Base-by-base conservation (phyloP, 2,888 invertebrate genomes). In the Sinhomidia bicolor region DNA sequence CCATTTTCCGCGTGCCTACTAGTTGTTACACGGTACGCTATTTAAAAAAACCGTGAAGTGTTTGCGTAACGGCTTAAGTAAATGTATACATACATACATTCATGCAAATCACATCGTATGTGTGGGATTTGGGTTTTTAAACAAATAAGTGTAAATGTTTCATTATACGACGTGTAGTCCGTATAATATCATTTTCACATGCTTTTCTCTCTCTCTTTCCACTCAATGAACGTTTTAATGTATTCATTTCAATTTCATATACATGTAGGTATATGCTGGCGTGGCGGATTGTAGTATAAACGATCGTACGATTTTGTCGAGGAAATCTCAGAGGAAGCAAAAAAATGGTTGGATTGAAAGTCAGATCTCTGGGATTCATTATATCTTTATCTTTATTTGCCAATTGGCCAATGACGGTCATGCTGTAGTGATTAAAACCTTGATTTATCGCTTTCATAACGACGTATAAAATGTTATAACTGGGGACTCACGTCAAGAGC, bases 401-500 rank as follows among this genome's bases (percentile, higher is more conserved):
- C 81, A 41, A 32, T 76, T 47, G 62, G n/a, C 81, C 81, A 41
- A 32, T 76, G 62, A 78, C 36, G 36, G 20, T 51, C 85, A 85
- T 65, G 44, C n/a, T 44, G 44, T 85, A 47, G 85, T 78, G 85
- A 85, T 85, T 78, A 85, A 78, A 65, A n/a, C 10, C 54, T 36
- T 85, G 85, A 85, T 85, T 85, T 78, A 85, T 78, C 14, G 17
- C 23, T 47, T 78, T 65, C 65, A 65, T 65, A 78, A 78, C 65
- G 23, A 51, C 32, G 9, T 44, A 26, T n/a, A n/a, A n/a, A 20
- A 23, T 44, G 41, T 7, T 54, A 57, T 32, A 65, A 65, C 23
- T 44, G 44, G 44, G 47, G 14, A 74, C 65, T 68, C 17, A n/a
- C 3, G 23, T 47, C 74, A 47, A 23, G 44, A 23, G 74, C 23